Percentiles rank a stretch among this genome's conserved stretches.
These are phyloP conservation scores for Tragopan temminckii DNA, from an alignment of 2,797 vertebrate genomes.

Conservation along the genomic window DNA sequence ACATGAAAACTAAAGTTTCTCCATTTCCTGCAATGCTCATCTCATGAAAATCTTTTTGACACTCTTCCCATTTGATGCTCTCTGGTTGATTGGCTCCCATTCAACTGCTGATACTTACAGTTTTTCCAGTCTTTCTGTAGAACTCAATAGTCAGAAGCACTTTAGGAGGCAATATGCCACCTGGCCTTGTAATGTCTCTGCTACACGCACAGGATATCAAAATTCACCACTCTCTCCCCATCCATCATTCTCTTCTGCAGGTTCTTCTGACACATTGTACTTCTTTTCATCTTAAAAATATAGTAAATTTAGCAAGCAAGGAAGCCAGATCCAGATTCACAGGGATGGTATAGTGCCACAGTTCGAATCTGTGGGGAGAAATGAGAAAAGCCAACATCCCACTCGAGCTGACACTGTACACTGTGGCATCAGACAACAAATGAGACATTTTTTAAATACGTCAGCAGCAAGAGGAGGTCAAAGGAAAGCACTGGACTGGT, in stretches of 20 bases:
- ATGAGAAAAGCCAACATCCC: neutral
- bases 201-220: neutral
- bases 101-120: neutral
- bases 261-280: neutral
- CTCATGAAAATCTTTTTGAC: neutral
- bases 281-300: neutral
- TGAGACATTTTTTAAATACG: neutral
- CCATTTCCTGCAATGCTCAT: neutral
- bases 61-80: accelerated
- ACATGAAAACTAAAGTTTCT: neutral
- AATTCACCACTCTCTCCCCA: neutral
- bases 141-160: neutral
- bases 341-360: neutral
- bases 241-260: neutral
- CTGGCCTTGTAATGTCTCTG: neutral
- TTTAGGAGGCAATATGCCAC: neutral
- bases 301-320: neutral
- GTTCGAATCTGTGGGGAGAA: neutral
- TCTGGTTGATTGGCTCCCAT: neutral
- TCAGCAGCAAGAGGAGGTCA: neutral
- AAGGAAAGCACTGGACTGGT: neutral
- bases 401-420: neutral
- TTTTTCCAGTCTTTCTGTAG: neutral
- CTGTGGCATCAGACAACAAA: neutral
- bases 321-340: neutral